These are phyloP conservation scores for Oenanthe melanoleuca DNA, from an alignment of 2,113 vertebrate genomes.

Conservation along the genomic window DNA sequence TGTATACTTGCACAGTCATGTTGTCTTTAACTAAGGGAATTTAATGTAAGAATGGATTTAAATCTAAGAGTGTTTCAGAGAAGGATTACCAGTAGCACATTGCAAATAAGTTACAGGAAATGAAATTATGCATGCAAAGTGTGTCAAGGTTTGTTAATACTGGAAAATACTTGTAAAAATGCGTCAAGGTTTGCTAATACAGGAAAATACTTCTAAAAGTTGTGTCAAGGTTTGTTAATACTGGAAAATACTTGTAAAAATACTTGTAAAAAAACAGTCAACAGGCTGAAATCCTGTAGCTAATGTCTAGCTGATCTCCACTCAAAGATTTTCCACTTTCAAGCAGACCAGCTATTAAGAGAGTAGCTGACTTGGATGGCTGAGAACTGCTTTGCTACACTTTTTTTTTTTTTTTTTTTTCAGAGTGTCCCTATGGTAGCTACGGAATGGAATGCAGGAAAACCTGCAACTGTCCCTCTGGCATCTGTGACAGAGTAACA, in stretches of 20 bases:
- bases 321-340: neutral
- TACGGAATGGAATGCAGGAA: constrained; percentile 91
- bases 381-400: neutral
- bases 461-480: constrained; percentile 88
- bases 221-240: neutral
- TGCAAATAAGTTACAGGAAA: neutral
- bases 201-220: neutral
- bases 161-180: neutral
- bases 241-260: neutral
- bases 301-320: neutral
- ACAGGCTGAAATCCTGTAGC: neutral
- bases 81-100: neutral
- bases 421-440: constrained; percentile 93
- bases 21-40: neutral
- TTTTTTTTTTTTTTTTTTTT: neutral
- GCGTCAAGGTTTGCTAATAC: neutral
- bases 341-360: neutral
- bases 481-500: constrained; percentile 91
- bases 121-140: neutral
- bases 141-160: neutral
- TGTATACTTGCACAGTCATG: neutral
- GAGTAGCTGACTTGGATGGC: neutral
- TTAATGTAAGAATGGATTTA: neutral
- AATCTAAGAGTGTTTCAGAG: neutral
- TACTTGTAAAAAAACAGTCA: neutral